These are phyloP conservation scores for Sebastolobus altivelis DNA, from an alignment of 2,797 vertebrate genomes.

Conservation along the genomic window DNA sequence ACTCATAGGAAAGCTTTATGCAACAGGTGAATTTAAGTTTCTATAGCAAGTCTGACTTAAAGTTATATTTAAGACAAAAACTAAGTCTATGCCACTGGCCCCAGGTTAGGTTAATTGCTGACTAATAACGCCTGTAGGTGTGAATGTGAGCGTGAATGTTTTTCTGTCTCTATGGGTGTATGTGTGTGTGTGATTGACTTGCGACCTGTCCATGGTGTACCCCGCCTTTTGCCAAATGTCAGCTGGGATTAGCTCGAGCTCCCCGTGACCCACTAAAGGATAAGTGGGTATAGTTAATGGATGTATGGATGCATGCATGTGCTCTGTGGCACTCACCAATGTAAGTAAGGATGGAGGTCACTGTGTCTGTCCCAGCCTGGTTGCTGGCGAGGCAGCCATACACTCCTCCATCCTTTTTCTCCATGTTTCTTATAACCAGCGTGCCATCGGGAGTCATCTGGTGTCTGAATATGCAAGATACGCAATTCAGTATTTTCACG, in stretches of 20 bases:
- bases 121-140: not conserved
- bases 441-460: constrained; percentile 90
- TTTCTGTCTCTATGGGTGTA: not conserved
- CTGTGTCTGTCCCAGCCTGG: constrained; percentile 89
- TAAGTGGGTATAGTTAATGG: not conserved
- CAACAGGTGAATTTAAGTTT: too few species aligned
- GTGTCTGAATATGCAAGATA: constrained; percentile 80
- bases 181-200: not conserved
- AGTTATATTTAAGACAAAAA: too few species aligned
- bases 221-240: not conserved
- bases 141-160: not conserved
- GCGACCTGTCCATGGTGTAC: not conserved
- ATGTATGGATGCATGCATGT: not conserved
- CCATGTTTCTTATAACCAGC: constrained; percentile 88
- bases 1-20: too few species aligned
- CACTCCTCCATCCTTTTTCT: constrained; percentile 90
- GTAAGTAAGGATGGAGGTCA: constrained; percentile 88
- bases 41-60: too few species aligned
- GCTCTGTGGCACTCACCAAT: constrained; percentile 82
- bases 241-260: not conserved
- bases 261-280: not conserved
- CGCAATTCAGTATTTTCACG: not conserved
- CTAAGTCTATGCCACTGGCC: too few species aligned
- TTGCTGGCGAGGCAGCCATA: constrained; percentile 96
- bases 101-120: not conserved